Base-by-base conservation (phyloP, 2,888 invertebrate species). In the Acronicta psi region DNA sequence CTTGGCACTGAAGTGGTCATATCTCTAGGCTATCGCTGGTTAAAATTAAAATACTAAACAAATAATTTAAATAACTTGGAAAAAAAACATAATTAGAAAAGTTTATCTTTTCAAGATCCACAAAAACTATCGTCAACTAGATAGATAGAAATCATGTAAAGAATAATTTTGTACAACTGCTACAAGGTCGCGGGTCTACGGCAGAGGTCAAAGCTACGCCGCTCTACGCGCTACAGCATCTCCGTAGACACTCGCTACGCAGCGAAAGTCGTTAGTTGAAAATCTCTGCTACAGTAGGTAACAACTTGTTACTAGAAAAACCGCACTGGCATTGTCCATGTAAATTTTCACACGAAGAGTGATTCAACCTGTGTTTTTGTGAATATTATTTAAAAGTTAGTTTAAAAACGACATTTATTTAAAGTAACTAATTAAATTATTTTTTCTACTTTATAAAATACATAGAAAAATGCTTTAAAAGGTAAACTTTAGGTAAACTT, bases 191-290 rank as follows among this genome's bases (percentile, higher is more conserved):
- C 53, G 58, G 59, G 57, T 73, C 84, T 84, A 82, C 84, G 83
- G 41, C 73, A 58, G 83, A 83, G 89, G 89, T 85, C 86, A 84
- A 64, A 73, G 87, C 90, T 91, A 91, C 90, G 86, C 53, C 14
- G 45, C 74, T 76, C 89, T 88, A 89, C 89, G 89, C 81, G 87
- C 89, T 90, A 90, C 90, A 82, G 14, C 56, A 54, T 20, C 77
- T 71, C 62, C 87, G 89, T 85, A 85, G 84, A 72, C 69, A 58
- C 3, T 51, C 56, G 73, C 87, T 89, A 88, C 89, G 86, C 74
- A 66, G 74, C 81, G 85, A 83, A 83, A 86, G 85, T 79, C 73
- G 73, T 77, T 79, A 78, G 64, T 75, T 82, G 84, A 82, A 87
- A 87, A 83, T 82, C 81, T 80, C 68, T 66, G 84, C 87, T 87